Evolutionary conservation across 2,113 vertebrate genomes (phyloP).

Genomic region (Clarias macrocephalus): DNA sequence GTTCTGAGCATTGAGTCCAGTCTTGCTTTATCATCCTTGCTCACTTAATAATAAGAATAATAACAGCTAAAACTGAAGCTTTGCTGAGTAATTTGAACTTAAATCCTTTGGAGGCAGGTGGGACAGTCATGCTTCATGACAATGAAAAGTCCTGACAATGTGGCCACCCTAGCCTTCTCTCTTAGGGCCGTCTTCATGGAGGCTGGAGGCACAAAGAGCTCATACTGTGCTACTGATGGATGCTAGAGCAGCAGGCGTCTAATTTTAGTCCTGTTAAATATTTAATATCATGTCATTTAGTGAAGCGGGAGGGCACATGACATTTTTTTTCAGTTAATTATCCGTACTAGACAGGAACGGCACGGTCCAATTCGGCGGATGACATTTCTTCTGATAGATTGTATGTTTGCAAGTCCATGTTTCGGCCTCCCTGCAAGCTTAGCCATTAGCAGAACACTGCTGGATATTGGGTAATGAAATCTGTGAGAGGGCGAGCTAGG

Average conservation of each 20-base stretch:
- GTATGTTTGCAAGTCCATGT: constrained; percentile 31
- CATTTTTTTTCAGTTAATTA: constrained; percentile 47
- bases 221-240: constrained; percentile 42
- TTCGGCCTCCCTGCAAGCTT: constrained; percentile 29
- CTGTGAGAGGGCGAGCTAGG: not conserved
- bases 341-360: constrained; percentile 39
- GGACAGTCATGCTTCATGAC: not conserved
- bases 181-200: not conserved
- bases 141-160: constrained; percentile 13
- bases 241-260: constrained; percentile 41
- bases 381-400: constrained; percentile 40
- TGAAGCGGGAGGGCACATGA: constrained; percentile 32
- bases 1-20: not conserved
- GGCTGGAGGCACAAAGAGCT: constrained; percentile 16
- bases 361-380: constrained; percentile 44
- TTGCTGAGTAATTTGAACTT: not conserved
- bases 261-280: constrained; percentile 59
- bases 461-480: constrained; percentile 37
- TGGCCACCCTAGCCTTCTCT: not conserved
- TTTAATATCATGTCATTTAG: constrained; percentile 58
- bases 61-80: constrained; percentile 1
- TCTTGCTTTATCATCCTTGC: not conserved
- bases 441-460: constrained; percentile 33
- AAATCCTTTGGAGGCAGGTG: not conserved
- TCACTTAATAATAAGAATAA: not conserved